These are phyloP conservation scores for Antheraea pernyi DNA, from an alignment of 1,140 invertebrate genomes.

Conservation along the genomic window DNA sequence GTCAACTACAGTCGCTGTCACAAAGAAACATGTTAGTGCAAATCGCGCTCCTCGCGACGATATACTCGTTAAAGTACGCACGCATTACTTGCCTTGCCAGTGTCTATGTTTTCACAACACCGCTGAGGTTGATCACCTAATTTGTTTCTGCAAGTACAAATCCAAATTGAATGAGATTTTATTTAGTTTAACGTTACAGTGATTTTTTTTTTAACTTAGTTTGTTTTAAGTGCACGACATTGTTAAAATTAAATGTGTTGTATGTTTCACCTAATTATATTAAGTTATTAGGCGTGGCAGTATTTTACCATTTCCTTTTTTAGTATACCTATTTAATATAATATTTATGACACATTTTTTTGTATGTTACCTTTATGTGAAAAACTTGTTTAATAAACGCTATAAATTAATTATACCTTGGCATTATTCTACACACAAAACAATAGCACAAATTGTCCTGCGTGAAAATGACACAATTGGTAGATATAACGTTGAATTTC, in stretches of 20 bases:
- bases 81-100: conserved; percentile 74
- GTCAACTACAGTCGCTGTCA: conserved; percentile 68
- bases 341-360: conserved; percentile 65
- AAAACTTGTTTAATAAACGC: conserved; percentile 73
- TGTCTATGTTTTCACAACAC: conserved; percentile 75
- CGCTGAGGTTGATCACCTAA: conserved; percentile 69
- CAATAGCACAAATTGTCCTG: conserved; percentile 16
- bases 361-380: conserved; percentile 77
- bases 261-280: conserved; percentile 75
- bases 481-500: conserved; percentile 7
- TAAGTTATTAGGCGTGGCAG: conserved; percentile 73
- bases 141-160: conserved; percentile 76
- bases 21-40: conserved; percentile 66
- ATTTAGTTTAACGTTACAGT: conserved; percentile 71
- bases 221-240: conserved; percentile 75
- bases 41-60: conserved; percentile 25
- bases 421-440: conserved; percentile 70
- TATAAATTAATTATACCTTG: conserved; percentile 70
- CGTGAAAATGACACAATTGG: conserved; percentile 7
- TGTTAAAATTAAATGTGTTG: conserved; percentile 76
- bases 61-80: conserved; percentile 59
- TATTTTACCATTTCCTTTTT: conserved; percentile 70
- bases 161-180: conserved; percentile 76
- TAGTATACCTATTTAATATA: conserved; percentile 63
- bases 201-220: conserved; percentile 72